phyloP scores from a whole-genome alignment of 2,797 vertebrate genomes.

The Bovichtus variegatus region DNA sequence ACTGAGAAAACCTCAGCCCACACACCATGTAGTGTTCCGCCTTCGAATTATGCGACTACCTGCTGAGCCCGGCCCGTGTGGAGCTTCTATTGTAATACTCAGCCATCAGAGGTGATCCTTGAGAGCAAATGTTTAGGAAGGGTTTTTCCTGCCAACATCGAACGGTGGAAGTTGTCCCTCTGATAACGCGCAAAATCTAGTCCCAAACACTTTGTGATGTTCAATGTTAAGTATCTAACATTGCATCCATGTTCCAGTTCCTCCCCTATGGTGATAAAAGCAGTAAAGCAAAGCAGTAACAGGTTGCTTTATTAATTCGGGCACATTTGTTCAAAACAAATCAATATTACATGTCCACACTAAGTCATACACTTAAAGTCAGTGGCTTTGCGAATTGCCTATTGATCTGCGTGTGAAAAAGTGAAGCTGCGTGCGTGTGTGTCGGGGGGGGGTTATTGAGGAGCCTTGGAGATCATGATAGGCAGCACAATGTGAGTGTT shows the following conservation, averaged over 20 bases:
- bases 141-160: background rate
- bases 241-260: slow-evolving; percentile 4
- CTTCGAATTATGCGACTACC: slow-evolving; percentile 22
- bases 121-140: background rate
- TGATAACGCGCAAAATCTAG: slow-evolving; percentile 10
- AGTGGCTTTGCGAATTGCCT: slow-evolving; percentile 79
- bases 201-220: background rate
- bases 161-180: background rate
- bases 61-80: slow-evolving; percentile 13
- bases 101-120: background rate
- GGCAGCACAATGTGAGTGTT: slow-evolving; percentile 69
- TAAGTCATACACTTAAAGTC: slow-evolving; percentile 78
- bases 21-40: slow-evolving; percentile 27
- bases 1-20: slow-evolving; percentile 40
- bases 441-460: too few relatives aligned
- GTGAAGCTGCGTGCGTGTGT: slow-evolving; percentile 10
- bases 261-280: slow-evolving; percentile 23
- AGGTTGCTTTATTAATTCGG: slow-evolving; percentile 74
- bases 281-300: slow-evolving; percentile 47
- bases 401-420: slow-evolving; percentile 75
- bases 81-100: background rate
- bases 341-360: slow-evolving; percentile 79
- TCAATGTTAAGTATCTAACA: background rate
- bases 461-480: slow-evolving; percentile 56
- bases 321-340: slow-evolving; percentile 80